Evolutionary conservation across 1,140 invertebrate species (phyloP).

Genomic region (Asobara japonica): DNA sequence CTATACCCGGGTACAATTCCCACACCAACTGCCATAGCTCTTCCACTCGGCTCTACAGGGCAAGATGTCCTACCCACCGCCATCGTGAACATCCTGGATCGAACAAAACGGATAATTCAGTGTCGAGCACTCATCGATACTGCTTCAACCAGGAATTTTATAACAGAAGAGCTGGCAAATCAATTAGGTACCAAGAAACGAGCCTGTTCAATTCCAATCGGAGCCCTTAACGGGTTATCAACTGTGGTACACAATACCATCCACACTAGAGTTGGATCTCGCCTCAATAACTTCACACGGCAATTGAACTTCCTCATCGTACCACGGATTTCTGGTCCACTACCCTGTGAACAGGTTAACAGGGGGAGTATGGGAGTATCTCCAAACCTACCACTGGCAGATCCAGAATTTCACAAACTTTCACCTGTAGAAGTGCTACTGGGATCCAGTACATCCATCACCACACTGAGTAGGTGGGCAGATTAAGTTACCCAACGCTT

Average conservation of each 20-base stretch:
- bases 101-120: neutral
- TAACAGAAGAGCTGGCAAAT: neutral
- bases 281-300: conserved; percentile 23
- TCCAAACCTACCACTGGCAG: conserved; percentile 33
- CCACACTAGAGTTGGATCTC: neutral
- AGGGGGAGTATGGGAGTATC: conserved; percentile 29
- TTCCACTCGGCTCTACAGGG: neutral
- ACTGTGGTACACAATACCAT: neutral
- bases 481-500: neutral
- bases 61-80: neutral
- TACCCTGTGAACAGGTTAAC: conserved; percentile 25
- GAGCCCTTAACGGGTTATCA: neutral
- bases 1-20: no score
- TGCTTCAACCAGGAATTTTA: neutral
- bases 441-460: conserved; percentile 33
- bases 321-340: conserved; percentile 23
- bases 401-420: conserved; percentile 40
- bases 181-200: neutral
- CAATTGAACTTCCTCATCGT: conserved; percentile 29
- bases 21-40: neutral
- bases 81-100: neutral
- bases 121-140: neutral
- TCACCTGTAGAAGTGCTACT: conserved; percentile 36
- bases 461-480: conserved; percentile 37
- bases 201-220: neutral